A percentile compares a stretch with the other conserved stretches of the same genome.
Conservation (phyloP, 1,140 invertebrate genomes). For the Paralvinella palmiformis region DNA sequence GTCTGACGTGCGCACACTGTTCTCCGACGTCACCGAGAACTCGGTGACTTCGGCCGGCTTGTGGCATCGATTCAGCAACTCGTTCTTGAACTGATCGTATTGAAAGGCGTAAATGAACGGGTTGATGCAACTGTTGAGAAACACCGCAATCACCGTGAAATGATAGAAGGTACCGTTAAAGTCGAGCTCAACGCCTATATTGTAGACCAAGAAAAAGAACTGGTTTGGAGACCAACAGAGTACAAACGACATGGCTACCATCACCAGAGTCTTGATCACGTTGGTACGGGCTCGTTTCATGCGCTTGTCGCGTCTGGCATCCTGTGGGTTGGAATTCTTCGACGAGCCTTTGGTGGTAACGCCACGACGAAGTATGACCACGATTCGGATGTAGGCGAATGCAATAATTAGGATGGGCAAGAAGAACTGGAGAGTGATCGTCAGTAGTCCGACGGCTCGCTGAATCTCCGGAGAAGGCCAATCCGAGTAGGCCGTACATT, state of each 20-base stretch:
- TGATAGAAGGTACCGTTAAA: slow-evolving; percentile 11
- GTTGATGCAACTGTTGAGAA: slow-evolving; percentile 19
- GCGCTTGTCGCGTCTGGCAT: neutral
- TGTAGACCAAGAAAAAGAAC: slow-evolving; percentile 8
- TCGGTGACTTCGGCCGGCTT: too few relatives aligned
- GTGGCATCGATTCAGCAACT: too few relatives aligned
- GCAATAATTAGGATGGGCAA: slow-evolving; percentile 11
- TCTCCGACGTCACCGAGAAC: too few relatives aligned
- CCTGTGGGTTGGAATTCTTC: neutral
- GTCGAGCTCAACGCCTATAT: slow-evolving; percentile 1
- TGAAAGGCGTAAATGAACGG: slow-evolving; percentile 15
- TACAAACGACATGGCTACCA: slow-evolving; percentile 8
- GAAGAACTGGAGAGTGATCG: slow-evolving; percentile 14
- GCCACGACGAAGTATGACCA: neutral
- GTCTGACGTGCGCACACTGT: too few relatives aligned
- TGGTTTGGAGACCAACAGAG: slow-evolving; percentile 13
- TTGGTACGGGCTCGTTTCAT: slow-evolving; percentile 3
- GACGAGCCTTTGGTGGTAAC: neutral
- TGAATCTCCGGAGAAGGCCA: slow-evolving; percentile 3
- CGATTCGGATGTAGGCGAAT: slow-evolving; percentile 11
- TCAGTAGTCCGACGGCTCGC: slow-evolving; percentile 10
- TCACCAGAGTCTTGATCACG: slow-evolving; percentile 11
- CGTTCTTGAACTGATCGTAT: slow-evolving; percentile 18
- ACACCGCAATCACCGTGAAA: slow-evolving; percentile 18
- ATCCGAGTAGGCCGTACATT: slow-evolving; percentile 4